Base-by-base conservation (phyloP, 64 coral and sea anemone species). In the Acropora tenuis region DNA sequence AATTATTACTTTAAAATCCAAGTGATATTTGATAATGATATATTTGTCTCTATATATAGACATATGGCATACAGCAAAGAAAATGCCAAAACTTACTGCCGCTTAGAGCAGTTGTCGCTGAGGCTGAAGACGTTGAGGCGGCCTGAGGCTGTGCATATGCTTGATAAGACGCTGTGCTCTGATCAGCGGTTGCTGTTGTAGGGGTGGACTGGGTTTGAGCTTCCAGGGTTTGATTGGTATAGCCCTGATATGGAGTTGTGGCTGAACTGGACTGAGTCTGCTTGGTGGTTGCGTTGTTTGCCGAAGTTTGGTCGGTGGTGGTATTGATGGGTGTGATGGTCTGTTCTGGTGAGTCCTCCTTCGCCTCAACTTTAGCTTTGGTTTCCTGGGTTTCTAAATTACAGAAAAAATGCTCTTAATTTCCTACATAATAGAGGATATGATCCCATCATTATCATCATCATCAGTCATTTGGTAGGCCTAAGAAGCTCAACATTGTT, bases 191-290 rank as follows among this genome's bases (percentile, higher is more conserved):
- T 72, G 20, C 43, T 85, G 65, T 30, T 2, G 65, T 49, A 12
- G 82, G 49, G 7, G 82, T 2, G 65, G 63, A 85, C 46, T 69
- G 44, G 61, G 63, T 49, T 40, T 87, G 91, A 3, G 75, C 55
- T 9, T 61, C 13, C 9, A 74, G 19, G 19, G 90, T 75, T 76
- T 68, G 72, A 77, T 50, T 74, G n/a, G 58, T 17, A 20, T 20
- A 16, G 15, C 45, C 49, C 60, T 82, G 75, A 3, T 78, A 44
- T 13, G 44, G 2, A 18, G 74, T 45, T 10, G 75, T 48, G 15
- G 75, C 49, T 0, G 75, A 17, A 17, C 2, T 48, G 15, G 75
- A 48, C 46, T 78, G 75, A 49, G 75, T 69, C 47, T 79, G 88
- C 4, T 43, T 43, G 3, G 79, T 30, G 7, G 76, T 15, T 15